phyloP scores from a whole-genome alignment of 1,140 invertebrate species.

The Copidosoma floridanum region DNA sequence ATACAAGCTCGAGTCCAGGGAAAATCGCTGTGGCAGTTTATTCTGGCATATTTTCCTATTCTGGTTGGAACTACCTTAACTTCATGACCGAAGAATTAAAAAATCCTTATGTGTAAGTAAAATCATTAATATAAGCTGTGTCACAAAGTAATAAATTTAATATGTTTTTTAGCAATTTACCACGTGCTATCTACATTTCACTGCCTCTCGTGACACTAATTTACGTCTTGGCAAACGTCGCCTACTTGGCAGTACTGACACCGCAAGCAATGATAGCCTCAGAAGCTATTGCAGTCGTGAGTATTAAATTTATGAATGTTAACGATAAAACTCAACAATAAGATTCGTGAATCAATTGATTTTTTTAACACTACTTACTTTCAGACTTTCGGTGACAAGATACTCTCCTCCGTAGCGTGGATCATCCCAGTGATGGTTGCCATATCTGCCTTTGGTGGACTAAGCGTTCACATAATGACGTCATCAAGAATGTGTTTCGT shows the following conservation, averaged over 20 bases:
- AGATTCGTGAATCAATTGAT: neutral
- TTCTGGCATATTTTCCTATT: constrained; percentile 94
- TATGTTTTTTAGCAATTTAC: constrained; percentile 75
- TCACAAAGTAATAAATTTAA: too few relatives aligned
- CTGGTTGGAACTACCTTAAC: constrained; percentile 96
- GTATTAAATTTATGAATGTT: constrained; percentile 41
- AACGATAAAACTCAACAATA: neutral
- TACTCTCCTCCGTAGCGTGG: constrained; percentile 72
- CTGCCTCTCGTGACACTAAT: constrained; percentile 86
- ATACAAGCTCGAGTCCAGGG: constrained; percentile 76
- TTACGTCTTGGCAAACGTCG: constrained; percentile 90
- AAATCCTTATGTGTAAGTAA: constrained; percentile 80
- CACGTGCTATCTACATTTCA: constrained; percentile 91
- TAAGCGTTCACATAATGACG: constrained; percentile 89
- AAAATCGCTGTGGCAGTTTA: constrained; percentile 90
- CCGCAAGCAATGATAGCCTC: constrained; percentile 79
- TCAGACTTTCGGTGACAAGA: constrained; percentile 77
- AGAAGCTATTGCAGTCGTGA: constrained; percentile 92
- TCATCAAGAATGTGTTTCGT: constrained; percentile 88
- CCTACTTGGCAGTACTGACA: constrained; percentile 89
- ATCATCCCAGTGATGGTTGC: constrained; percentile 84
- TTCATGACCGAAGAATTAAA: constrained; percentile 96
- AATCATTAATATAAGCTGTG: constrained; percentile 2
- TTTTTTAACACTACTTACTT: constrained; percentile 12
- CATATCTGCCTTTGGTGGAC: constrained; percentile 79